These are phyloP conservation scores for Linyphia triangularis DNA, from an alignment of 2,888 invertebrate species.

Conservation along the genomic window DNA sequence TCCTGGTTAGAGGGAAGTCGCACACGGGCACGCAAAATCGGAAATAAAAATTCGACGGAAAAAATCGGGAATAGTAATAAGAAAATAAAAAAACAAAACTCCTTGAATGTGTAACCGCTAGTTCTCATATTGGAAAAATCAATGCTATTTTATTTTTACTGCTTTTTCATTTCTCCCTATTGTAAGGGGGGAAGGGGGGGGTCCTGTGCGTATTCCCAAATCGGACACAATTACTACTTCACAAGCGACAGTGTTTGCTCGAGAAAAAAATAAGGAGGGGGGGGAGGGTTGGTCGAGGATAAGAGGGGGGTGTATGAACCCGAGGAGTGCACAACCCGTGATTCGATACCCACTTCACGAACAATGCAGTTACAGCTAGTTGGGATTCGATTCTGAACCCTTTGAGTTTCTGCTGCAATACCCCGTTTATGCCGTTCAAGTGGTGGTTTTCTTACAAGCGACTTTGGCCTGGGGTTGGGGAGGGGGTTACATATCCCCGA, in stretches of 20 bases:
- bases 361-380: constrained; percentile 47
- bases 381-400: constrained; percentile 44
- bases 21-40: constrained; percentile 23
- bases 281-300: constrained; percentile 39
- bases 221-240: constrained; percentile 73
- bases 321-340: not conserved
- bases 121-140: constrained; percentile 67
- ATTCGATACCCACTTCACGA: constrained; percentile 60
- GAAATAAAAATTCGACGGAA: constrained; percentile 34
- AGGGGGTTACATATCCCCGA: not conserved
- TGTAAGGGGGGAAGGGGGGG: constrained; percentile 20
- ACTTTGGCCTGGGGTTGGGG: not conserved
- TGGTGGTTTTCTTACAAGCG: constrained; percentile 37
- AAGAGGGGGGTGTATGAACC: constrained; percentile 53
- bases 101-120: not conserved
- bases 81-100: not conserved
- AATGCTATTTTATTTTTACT: constrained; percentile 28
- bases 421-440: constrained; percentile 38
- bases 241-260: constrained; percentile 59
- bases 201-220: not conserved
- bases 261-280: not conserved
- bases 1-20: constrained; percentile 65
- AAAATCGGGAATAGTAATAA: not conserved
- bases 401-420: constrained; percentile 30
- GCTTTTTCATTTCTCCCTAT: constrained; percentile 13